Percentiles rank a stretch among this genome's conserved stretches.
phyloP scores from a whole-genome alignment of 2,797 vertebrate species.

The Phataginus tetradactyla region DNA sequence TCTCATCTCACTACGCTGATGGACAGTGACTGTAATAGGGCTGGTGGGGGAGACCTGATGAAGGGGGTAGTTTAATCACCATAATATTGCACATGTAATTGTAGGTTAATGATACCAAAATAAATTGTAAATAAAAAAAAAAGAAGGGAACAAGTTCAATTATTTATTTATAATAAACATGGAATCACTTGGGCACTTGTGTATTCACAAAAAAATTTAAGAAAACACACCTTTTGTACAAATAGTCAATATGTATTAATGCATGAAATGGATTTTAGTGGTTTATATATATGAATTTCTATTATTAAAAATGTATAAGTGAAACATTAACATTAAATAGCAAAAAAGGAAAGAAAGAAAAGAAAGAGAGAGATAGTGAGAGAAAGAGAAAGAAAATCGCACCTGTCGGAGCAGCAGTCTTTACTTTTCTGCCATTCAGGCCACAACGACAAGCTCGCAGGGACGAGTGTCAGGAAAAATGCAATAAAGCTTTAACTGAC shows the following conservation, averaged over 20 bases:
- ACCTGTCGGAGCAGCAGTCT: background rate
- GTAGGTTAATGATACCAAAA: too few species aligned
- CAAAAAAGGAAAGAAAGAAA: background rate
- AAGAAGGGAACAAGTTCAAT: background rate
- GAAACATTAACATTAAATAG: background rate
- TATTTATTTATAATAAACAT: background rate
- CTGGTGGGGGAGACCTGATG: too few species aligned
- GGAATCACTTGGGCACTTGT: background rate
- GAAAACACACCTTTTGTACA: background rate
- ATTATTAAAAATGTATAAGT: background rate
- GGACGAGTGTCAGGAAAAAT: background rate
- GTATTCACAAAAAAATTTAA: background rate
- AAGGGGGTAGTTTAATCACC: too few species aligned
- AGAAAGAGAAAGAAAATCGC: background rate
- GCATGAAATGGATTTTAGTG: background rate
- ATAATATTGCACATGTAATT: too few species aligned
- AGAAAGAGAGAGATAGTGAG: background rate
- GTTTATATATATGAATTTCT: background rate
- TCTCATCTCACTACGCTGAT: too few species aligned
- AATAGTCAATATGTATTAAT: background rate
- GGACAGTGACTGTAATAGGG: too few species aligned
- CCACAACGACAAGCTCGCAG: background rate
- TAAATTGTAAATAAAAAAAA: too few species aligned
- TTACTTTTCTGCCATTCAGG: background rate
- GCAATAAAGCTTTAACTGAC: background rate